These are phyloP conservation scores for Drosophila orosa DNA, from an alignment of 1,140 invertebrate genomes.

Conservation along the genomic window DNA sequence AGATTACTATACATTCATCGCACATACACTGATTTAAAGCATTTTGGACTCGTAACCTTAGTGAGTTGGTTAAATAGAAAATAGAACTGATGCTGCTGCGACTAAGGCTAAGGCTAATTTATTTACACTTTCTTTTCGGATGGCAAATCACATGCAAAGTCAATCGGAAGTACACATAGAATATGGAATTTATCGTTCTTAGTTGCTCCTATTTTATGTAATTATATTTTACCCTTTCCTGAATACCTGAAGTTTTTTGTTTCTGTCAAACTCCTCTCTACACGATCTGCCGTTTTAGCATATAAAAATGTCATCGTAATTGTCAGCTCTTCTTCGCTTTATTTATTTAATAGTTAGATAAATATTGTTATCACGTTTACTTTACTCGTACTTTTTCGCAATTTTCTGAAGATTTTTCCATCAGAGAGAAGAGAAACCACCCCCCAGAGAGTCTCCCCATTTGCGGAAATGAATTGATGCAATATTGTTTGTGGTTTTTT, in stretches of 20 bases:
- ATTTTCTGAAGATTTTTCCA: constrained; percentile 17
- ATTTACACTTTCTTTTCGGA: constrained; percentile 37
- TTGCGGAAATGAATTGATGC: constrained; percentile 41
- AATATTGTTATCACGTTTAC: constrained; percentile 48
- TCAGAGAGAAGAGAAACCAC: constrained; percentile 36
- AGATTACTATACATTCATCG: constrained; percentile 37
- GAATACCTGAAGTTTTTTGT: constrained; percentile 54
- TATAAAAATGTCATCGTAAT: constrained; percentile 40
- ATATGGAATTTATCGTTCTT: constrained; percentile 48
- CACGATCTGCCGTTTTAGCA: constrained; percentile 16
- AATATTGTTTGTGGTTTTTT: constrained; percentile 36
- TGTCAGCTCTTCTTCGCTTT: background rate
- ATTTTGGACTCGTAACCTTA: constrained; percentile 42
- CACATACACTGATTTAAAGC: constrained; percentile 44
- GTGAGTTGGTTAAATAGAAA: constrained; percentile 28
- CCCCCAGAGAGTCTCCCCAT: constrained; percentile 17
- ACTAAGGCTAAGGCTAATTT: constrained; percentile 42
- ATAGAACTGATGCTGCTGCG: constrained; percentile 23
- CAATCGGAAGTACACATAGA: constrained; percentile 55
- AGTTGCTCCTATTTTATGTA: constrained; percentile 25
- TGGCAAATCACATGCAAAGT: constrained; percentile 39
- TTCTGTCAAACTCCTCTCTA: constrained; percentile 36
- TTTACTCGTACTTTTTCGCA: constrained; percentile 21
- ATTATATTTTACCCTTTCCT: constrained; percentile 39
- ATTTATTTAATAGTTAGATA: constrained; percentile 41